Evolutionary conservation across 2,797 vertebrate genomes (phyloP), one percentile per base, ranked within the genome.

Genomic region (Acanthurus lineatus): DNA sequence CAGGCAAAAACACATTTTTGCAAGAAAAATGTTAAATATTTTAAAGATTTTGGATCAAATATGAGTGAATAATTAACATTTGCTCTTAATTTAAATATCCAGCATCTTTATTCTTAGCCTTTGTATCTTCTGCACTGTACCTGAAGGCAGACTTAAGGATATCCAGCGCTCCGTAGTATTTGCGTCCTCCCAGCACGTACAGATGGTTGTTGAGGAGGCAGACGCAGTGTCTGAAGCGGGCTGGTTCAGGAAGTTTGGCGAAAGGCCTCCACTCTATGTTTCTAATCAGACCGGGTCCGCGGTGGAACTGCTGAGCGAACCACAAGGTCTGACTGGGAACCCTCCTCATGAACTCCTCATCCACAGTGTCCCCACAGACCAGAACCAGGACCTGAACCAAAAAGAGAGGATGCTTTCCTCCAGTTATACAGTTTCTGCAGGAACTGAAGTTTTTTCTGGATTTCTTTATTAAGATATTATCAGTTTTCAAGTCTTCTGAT

Each of bases 111-210:
- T 47, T 5, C 14, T 10, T 58, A 6, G 58, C 17, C 28, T 22
- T 49, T 49, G 28, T 49, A 15, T 28, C 17, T 52, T 16, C 20
- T 16, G n/a, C 42, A 15, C 22, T 22, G 2, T 51, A 69, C 77
- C 82, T 80, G 10, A 49, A 19, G n/a, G 69, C 73, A 51, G 77
- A 80, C 17, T 65, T 80, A 5, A 80, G 73, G 51, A 81, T 77
- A 76, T 94, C 95, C 66, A 77, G 79, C 25, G 84, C 76, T 16
- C 96, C 93, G 0, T 96, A 96, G 92, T 95, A 96, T 76, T 92
- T 94, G 56, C 96, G 94, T 32, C 96, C 95, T 20, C 96, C 96
- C 44, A 96, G 90, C 69, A 97, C 8, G 3, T 96, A 97, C 67
- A 96, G 93, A 14, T 69, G 62, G 72, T 91, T 94, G 81, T 92